Conservation (phyloP, 2,888 invertebrate species). For the Sericinus montela region DNA sequence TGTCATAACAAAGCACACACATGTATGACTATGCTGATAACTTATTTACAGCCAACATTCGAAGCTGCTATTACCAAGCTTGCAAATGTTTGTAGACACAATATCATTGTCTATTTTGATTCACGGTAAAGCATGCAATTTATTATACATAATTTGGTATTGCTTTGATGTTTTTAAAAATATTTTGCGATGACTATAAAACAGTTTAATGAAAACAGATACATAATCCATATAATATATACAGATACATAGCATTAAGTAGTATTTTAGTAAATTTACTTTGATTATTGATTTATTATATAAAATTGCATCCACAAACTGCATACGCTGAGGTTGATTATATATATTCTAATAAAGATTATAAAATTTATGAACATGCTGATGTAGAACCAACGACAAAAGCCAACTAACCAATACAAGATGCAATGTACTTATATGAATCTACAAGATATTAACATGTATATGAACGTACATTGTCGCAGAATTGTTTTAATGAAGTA, state of each 20-base stretch:
- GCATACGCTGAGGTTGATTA: background rate
- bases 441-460: conserved; percentile 10
- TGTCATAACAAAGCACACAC: conserved; percentile 48
- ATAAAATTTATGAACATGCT: conserved; percentile 36
- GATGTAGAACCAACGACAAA: conserved; percentile 51
- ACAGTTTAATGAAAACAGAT: no score
- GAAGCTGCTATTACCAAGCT: conserved; percentile 56
- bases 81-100: conserved; percentile 34
- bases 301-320: conserved; percentile 17
- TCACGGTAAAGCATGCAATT: no score
- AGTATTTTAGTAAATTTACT: no score
- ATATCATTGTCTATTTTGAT: background rate
- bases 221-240: no score
- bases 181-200: no score
- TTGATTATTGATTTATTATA: background rate
- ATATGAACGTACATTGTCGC: conserved; percentile 4
- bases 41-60: conserved; percentile 72
- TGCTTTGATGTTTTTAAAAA: no score
- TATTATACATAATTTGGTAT: no score
- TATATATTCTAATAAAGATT: conserved; percentile 13
- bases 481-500: conserved; percentile 1
- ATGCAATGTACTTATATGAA: conserved; percentile 29
- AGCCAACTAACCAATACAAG: conserved; percentile 46
- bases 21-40: conserved; percentile 50
- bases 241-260: no score